phyloP scores from a whole-genome alignment of 2,888 invertebrate species.

The Celastrina argiolus region DNA sequence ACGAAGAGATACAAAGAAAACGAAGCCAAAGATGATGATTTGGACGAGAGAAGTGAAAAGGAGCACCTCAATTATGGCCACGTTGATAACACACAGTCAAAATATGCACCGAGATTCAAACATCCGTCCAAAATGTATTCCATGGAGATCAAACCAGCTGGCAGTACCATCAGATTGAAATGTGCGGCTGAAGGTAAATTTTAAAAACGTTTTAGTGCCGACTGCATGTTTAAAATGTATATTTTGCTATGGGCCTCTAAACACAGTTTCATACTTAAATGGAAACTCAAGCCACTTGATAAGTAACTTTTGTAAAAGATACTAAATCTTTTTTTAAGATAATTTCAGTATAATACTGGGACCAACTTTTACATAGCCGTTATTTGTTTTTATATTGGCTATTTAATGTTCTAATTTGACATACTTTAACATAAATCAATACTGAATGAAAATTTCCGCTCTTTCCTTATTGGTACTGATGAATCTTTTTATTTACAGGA shows the following conservation, averaged over 20 bases:
- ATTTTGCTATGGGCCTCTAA: too few species aligned
- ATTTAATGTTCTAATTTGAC: too few species aligned
- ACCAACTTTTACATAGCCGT: background rate
- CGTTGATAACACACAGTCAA: constrained; percentile 57
- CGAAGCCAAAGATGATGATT: constrained; percentile 53
- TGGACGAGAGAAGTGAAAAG: constrained; percentile 47
- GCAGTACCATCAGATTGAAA: constrained; percentile 83
- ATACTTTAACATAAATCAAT: too few species aligned
- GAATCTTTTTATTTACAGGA: constrained; percentile 33
- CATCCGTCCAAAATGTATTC: constrained; percentile 59
- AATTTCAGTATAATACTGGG: too few species aligned
- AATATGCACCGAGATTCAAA: constrained; percentile 60
- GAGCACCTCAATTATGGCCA: constrained; percentile 62
- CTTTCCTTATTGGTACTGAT: background rate
- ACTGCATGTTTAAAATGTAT: too few species aligned
- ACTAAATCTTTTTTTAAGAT: too few species aligned
- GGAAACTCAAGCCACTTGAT: too few species aligned
- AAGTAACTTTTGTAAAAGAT: too few species aligned
- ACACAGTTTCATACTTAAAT: too few species aligned
- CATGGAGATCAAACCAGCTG: constrained; percentile 85
- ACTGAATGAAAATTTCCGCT: background rate
- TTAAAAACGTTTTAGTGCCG: background rate
- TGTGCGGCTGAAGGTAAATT: constrained; percentile 84
- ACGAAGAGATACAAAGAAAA: constrained; percentile 45
- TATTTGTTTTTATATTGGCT: too few species aligned